These are phyloP conservation scores for Podilymbus podiceps DNA, from an alignment of 2,113 vertebrate species.

Conservation along the genomic window DNA sequence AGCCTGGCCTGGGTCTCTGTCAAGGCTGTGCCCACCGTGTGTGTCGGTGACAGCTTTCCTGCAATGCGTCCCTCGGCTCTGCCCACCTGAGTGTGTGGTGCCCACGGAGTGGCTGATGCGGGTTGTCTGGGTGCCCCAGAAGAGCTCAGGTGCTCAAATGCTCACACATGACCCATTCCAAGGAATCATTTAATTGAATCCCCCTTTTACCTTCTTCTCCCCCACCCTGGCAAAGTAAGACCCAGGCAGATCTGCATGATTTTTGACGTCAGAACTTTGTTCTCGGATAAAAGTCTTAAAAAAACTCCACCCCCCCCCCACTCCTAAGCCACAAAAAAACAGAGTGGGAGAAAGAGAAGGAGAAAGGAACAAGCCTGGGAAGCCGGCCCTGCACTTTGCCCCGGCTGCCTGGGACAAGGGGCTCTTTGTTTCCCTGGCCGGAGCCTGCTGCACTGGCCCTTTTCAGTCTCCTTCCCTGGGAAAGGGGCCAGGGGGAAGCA, in stretches of 20 bases:
- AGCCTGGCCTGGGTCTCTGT: not conserved
- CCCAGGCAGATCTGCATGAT: not conserved
- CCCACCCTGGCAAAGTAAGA: not conserved
- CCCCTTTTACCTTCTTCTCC: not conserved
- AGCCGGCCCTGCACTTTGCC: slow-evolving; percentile 38
- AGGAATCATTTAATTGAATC: not conserved
- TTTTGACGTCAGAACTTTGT: not conserved
- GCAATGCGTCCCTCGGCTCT: not conserved
- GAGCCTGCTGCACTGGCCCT: slow-evolving; percentile 42
- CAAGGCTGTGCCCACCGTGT: fast-evolving
- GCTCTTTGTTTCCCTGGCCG: slow-evolving; percentile 53
- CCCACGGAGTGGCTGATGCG: not conserved
- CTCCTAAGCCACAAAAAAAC: not conserved
- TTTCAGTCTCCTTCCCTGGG: slow-evolving; percentile 52
- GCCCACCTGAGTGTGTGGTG: not conserved
- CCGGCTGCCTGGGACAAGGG: slow-evolving; percentile 25
- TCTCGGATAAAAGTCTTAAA: slow-evolving; percentile 20
- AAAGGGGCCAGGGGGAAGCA: slow-evolving; percentile 36
- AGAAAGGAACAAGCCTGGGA: slow-evolving; percentile 51
- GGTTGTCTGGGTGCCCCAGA: not conserved
- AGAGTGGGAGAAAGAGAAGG: slow-evolving; percentile 24
- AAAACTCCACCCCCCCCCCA: not conserved
- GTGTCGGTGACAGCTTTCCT: not conserved
- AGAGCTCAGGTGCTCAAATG: not conserved
- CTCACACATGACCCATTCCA: not conserved